Evolutionary conservation across 2,113 vertebrate genomes (phyloP).

Genomic region (Scolopax mira): DNA sequence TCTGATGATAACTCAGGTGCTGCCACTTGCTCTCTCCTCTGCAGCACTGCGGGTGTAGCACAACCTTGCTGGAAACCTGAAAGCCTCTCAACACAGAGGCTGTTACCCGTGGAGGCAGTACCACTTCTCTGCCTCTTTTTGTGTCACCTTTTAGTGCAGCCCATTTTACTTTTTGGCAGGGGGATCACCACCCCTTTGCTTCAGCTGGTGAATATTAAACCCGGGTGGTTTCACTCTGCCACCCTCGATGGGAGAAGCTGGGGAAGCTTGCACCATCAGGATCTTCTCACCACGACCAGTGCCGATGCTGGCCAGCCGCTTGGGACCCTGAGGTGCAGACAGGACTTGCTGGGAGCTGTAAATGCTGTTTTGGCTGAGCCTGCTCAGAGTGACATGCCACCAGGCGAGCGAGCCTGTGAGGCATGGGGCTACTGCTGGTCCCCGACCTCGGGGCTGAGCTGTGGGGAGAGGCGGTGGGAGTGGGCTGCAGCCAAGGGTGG

Average conservation of each 20-base stretch:
- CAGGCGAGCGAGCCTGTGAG: background rate
- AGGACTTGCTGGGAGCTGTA: background rate
- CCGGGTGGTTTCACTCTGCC: accelerated
- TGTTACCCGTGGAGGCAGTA: background rate
- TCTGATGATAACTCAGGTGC: background rate
- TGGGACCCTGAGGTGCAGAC: background rate
- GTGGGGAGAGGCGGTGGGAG: accelerated
- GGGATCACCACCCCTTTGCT: background rate
- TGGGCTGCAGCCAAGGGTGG: background rate
- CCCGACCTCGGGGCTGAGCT: accelerated
- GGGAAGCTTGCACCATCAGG: accelerated
- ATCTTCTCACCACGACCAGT: background rate
- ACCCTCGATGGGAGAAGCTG: background rate
- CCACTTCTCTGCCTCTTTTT: background rate
- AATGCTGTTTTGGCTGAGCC: background rate
- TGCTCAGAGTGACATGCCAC: background rate
- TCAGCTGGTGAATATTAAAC: background rate
- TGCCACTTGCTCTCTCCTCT: background rate
- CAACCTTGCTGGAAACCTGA: background rate
- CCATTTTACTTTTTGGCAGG: background rate
- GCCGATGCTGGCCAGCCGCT: accelerated
- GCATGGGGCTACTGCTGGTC: background rate
- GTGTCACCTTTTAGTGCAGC: background rate
- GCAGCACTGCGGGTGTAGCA: accelerated
- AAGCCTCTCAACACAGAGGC: background rate